Conservation (phyloP, 2,113 vertebrate species). For the Pipa parva region DNA sequence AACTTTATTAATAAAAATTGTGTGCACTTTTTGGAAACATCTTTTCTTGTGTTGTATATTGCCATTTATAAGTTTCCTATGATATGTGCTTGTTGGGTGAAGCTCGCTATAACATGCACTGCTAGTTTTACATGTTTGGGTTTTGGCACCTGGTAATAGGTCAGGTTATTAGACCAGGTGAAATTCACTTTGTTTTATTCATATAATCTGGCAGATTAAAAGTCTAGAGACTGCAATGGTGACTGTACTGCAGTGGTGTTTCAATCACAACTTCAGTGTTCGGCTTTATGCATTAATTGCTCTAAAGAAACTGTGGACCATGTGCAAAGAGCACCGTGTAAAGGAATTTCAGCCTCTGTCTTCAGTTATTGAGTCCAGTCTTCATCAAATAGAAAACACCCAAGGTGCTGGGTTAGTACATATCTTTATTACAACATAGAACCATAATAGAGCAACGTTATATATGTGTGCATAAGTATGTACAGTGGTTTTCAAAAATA, state of each 20-base stretch:
- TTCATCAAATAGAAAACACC: slow-evolving; percentile 80
- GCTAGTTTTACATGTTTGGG: too few relatives aligned
- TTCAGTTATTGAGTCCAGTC: slow-evolving; percentile 75
- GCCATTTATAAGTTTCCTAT: too few relatives aligned
- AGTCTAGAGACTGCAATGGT: slow-evolving; percentile 72
- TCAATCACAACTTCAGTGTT: slow-evolving; percentile 88
- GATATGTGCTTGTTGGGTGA: too few relatives aligned
- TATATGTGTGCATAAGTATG: too few relatives aligned
- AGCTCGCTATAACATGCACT: too few relatives aligned
- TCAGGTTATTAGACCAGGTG: slow-evolving; percentile 1
- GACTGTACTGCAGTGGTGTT: slow-evolving; percentile 79
- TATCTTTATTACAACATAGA: neutral
- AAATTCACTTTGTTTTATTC: slow-evolving; percentile 1
- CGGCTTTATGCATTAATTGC: slow-evolving; percentile 85
- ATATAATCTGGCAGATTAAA: neutral
- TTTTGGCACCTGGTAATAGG: too few relatives aligned
- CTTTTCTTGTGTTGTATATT: too few relatives aligned
- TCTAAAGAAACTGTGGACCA: slow-evolving; percentile 81
- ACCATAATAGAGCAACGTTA: too few relatives aligned
- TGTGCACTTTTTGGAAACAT: too few relatives aligned
- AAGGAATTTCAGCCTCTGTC: slow-evolving; percentile 66
- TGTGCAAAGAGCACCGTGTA: slow-evolving; percentile 52
- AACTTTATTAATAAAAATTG: too few relatives aligned
- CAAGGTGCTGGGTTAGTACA: slow-evolving; percentile 76
- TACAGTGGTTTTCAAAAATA: too few relatives aligned